These are phyloP conservation scores for Eubasilissa regina DNA, from an alignment of 1,140 invertebrate species.

Conservation along the genomic window DNA sequence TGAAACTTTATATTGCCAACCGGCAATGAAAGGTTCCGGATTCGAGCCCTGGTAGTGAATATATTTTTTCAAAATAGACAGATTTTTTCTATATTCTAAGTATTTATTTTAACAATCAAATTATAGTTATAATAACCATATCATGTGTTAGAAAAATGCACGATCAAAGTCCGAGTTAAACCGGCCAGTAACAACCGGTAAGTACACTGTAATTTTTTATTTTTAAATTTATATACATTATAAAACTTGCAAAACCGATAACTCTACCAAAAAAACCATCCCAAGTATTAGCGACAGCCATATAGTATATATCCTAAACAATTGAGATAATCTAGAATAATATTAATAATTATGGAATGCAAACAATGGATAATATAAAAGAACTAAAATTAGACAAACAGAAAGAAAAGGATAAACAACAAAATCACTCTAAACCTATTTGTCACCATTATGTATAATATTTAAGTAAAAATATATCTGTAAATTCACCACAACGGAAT, in stretches of 20 bases:
- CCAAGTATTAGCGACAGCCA: constrained; percentile 30
- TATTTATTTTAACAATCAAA: too few relatives aligned
- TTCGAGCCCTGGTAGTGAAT: too few relatives aligned
- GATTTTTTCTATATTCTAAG: too few relatives aligned
- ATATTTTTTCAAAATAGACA: too few relatives aligned
- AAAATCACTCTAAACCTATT: constrained; percentile 31
- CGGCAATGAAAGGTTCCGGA: too few relatives aligned
- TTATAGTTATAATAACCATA: too few relatives aligned
- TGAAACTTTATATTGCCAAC: too few relatives aligned
- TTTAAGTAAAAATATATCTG: constrained; percentile 14
- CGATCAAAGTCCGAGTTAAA: too few relatives aligned
- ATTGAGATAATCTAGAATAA: constrained; percentile 13
- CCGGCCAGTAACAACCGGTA: too few relatives aligned
- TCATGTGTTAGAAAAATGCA: too few relatives aligned
- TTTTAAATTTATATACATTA: too few relatives aligned
- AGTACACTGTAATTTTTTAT: too few relatives aligned
- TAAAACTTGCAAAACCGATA: constrained; percentile 17
- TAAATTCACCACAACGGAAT: constrained; percentile 2
- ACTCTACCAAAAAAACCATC: constrained; percentile 17
- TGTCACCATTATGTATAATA: constrained; percentile 14
- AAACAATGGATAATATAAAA: constrained; percentile 25
- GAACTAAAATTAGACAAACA: constrained; percentile 26
- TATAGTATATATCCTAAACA: constrained; percentile 21
- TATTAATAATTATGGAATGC: constrained; percentile 42
- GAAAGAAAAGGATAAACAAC: constrained; percentile 10